Base-by-base conservation (phyloP, 2,797 vertebrate species). In the Xenopus petersii region DNA sequence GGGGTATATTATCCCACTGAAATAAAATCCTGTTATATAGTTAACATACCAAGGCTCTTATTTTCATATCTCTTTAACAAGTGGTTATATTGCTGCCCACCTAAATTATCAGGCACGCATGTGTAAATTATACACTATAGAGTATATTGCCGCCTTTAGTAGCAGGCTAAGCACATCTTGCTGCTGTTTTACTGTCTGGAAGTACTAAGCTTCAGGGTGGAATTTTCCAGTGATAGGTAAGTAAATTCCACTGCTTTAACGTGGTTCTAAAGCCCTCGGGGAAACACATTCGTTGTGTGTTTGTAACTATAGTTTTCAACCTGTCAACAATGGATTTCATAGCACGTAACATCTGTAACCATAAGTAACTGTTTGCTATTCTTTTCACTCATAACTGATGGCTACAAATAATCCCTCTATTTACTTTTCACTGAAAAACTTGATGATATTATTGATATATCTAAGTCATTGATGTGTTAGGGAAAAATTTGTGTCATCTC, bases 41-140 rank as follows among this genome's bases (percentile, higher is more conserved):
- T 64, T 55, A 30, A 60, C 75, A 71, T 72, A 71, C 69, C 75
- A 63, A 66, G 54, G 54, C 67, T 24, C 69, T 72, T 71, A 77
- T 72, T 77, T 77, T 71, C 63, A 56, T 65, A 49, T 71, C 33
- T 47, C 48, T 67, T 71, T 77, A 77, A 71, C 30, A 71, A 62
- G 47, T 48, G 42, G 56, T 62, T 71, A 56, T 67, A 67, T 71
- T 26, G 64, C 16, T 65, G 26, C 16, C 15, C 56, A 67, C 26
- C 33, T 67, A n/a, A 17, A 77, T 62, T 66, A 64, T 71, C 26
- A 72, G 30, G 54, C 30, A 46, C 46, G 66, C 71, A 67, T 71
- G 47, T 71, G 71, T 77, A 77, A 42, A 71, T 76, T 71, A 76
- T 71, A 71, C 33, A 21, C 61, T 24, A 61, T 9, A 67, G 4